Evolutionary conservation across 1,140 invertebrate species (phyloP).

Genomic region (Acromyrmex charruanus): DNA sequence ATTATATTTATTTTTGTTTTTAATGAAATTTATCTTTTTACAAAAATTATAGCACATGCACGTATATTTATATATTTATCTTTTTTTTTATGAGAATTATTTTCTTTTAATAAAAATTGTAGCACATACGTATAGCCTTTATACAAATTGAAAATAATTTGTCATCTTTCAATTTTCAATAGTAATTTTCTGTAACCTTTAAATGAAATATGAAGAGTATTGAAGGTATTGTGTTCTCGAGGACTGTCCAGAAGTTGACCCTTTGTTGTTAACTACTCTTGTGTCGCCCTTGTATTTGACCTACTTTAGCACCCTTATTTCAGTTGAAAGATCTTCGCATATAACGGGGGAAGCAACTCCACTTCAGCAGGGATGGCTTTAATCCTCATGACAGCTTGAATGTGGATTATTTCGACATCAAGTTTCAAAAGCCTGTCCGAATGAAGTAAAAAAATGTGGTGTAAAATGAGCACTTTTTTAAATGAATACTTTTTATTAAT

Average conservation of each 20-base stretch:
- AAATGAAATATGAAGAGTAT: neutral
- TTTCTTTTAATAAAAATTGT: neutral
- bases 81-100: neutral
- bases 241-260: slow-evolving; percentile 14
- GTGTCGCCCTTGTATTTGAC: slow-evolving; percentile 33
- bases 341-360: slow-evolving; percentile 19
- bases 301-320: slow-evolving; percentile 52
- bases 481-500: neutral
- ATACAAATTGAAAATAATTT: neutral
- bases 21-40: no score
- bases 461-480: neutral
- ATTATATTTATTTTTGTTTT: no score
- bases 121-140: neutral
- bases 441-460: neutral
- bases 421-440: neutral
- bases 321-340: slow-evolving; percentile 42
- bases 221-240: neutral
- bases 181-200: neutral
- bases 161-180: neutral
- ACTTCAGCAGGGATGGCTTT: slow-evolving; percentile 3
- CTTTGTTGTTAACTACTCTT: slow-evolving; percentile 32
- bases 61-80: no score
- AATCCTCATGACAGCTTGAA: slow-evolving; percentile 36
- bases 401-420: slow-evolving; percentile 22
- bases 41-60: no score